Evolutionary conservation across 2,888 invertebrate species (phyloP), one percentile per base, ranked within the genome.

Genomic region (Ennomos erosarius): DNA sequence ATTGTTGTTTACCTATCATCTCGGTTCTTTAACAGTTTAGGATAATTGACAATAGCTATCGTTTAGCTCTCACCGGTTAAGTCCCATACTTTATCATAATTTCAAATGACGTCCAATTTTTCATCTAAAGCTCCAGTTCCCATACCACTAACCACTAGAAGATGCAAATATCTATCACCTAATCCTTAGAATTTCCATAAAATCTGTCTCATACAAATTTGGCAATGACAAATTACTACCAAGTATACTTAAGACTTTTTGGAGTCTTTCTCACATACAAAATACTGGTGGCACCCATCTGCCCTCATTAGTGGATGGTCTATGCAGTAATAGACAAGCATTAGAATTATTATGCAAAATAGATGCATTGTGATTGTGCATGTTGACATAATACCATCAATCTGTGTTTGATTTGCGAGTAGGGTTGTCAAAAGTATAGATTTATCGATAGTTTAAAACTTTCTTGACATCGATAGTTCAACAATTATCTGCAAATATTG

Each of bases 301-400:
- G 86, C 82, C 69, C 79, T 76, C 75, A 75, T 80, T 81, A 77
- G 75, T 65, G 67, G 70, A 87, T 86, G 86, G 82, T 84, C 84
- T 85, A 90, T 89, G 84, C 88, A 88, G 75, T 87, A 85, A 89
- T 87, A 87, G 87, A 85, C 83, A 76, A 78, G 81, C 76, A 82
- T 83, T 82, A 81, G 79, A 73, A 85, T 88, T 90, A 81, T 91
- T 77, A 92, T 92, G 92, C 86, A 86, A 91, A 91, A 78, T 77
- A 75, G 73, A 69, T 61, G 75, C 71, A 83, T 87, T 89, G 79
- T 84, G 82, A 84, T 87, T 84, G 87, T 84, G 79, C 74, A 86
- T 90, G 90, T 90, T 91, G 92, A 90, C 89, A 91, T 91, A 91
- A 91, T 90, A 90, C 87, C 87, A 90, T 90, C 90, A 88, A 90